These are phyloP conservation scores for Parnassius orleans DNA, from an alignment of 2,888 invertebrate genomes.

Conservation along the genomic window DNA sequence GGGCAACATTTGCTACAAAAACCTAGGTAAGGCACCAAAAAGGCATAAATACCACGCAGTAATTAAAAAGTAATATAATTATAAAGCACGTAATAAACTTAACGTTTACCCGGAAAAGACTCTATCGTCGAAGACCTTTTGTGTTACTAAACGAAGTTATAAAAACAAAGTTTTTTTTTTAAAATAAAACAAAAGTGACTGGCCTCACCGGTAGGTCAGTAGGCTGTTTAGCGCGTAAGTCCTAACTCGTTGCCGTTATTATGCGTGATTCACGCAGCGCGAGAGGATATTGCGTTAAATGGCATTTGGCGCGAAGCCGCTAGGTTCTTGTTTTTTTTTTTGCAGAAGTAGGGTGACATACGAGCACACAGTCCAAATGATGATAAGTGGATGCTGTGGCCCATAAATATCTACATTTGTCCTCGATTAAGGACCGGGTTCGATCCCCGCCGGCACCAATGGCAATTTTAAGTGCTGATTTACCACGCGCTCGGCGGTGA, in stretches of 20 bases:
- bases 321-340: not conserved
- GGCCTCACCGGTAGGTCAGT: not conserved
- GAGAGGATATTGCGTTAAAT: slow-evolving; percentile 15
- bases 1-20: no score
- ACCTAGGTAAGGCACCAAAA: no score
- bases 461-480: no score
- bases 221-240: slow-evolving; percentile 1
- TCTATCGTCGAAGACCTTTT: not conserved
- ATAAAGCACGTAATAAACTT: not conserved
- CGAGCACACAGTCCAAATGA: no score
- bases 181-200: not conserved
- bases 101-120: not conserved
- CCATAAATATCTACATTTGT: no score
- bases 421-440: no score
- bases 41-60: no score
- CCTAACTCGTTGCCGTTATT: slow-evolving; percentile 13
- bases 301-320: slow-evolving; percentile 3
- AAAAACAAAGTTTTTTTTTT: slow-evolving; percentile 4
- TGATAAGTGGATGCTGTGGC: no score
- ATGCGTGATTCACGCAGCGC: not conserved
- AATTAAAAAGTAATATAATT: no score
- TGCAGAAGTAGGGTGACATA: no score
- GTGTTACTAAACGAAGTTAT: not conserved
- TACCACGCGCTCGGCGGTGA: no score
- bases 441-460: no score